Conservation (phyloP, 1,140 invertebrate genomes). For the Drosophila melanica region DNA sequence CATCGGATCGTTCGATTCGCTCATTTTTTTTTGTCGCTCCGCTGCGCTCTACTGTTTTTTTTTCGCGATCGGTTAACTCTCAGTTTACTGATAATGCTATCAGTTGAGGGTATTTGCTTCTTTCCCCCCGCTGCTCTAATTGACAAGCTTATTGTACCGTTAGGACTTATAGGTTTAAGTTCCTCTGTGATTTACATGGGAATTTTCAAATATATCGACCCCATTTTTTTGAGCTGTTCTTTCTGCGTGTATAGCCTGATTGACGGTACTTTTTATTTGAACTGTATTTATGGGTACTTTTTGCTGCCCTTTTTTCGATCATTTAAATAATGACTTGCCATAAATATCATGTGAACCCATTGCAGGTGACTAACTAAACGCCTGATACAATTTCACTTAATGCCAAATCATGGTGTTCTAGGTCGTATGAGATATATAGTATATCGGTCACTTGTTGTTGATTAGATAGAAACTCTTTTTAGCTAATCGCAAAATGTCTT, state of each 20-base stretch:
- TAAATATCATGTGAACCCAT: not conserved
- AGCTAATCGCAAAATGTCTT: not conserved
- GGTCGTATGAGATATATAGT: not conserved
- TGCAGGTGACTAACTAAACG: conserved; percentile 1
- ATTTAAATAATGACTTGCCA: conserved; percentile 1
- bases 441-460: conserved; percentile 26
- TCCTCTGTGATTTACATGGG: conserved; percentile 41
- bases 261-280: conserved; percentile 43
- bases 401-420: conserved; percentile 28
- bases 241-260: not conserved
- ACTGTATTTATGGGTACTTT: conserved; percentile 33
- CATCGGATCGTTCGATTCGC: conserved; percentile 36
- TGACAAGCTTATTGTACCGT: not conserved
- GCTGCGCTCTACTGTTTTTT: conserved; percentile 20
- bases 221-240: conserved; percentile 31
- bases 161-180: not conserved
- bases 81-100: conserved; percentile 42
- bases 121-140: not conserved
- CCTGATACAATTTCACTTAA: not conserved
- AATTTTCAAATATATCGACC: conserved; percentile 38
- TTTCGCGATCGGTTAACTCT: conserved; percentile 21
- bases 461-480: conserved; percentile 7
- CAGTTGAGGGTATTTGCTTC: conserved; percentile 14
- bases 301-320: conserved; percentile 24
- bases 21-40: conserved; percentile 35